phyloP scores from a whole-genome alignment of 2,797 vertebrate genomes.

The Cyprinella venusta region DNA sequence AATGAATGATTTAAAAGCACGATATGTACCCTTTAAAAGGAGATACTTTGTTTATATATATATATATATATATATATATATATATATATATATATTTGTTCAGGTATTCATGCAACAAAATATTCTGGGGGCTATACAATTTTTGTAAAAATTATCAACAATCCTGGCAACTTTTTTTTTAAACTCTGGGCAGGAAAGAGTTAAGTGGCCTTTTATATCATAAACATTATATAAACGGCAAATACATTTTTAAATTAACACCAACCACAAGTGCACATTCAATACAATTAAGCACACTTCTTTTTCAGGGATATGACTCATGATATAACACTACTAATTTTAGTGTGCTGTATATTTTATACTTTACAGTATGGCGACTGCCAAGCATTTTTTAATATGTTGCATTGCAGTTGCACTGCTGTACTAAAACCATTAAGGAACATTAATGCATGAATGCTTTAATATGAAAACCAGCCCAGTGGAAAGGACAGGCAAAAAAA shows the following conservation, averaged over 20 bases:
- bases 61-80: too few species aligned
- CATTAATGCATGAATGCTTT: conserved; percentile 26
- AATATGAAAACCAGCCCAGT: conserved; percentile 14
- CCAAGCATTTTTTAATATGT: neutral
- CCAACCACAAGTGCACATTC: neutral
- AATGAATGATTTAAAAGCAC: too few species aligned
- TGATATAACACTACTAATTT: neutral
- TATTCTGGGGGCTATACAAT: too few species aligned
- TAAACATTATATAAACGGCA: neutral
- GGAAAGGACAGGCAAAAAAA: neutral
- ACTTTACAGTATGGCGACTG: neutral
- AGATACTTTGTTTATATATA: too few species aligned
- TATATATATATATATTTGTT: too few species aligned
- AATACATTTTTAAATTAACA: neutral
- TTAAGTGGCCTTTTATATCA: too few species aligned
- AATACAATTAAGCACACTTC: neutral
- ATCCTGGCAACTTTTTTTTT: too few species aligned
- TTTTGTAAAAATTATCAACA: too few species aligned
- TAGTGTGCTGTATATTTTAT: neutral
- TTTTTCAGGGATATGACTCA: neutral
- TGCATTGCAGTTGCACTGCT: neutral
- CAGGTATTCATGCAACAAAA: too few species aligned
- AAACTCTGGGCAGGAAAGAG: too few species aligned
- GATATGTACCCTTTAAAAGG: too few species aligned
- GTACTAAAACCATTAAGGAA: conserved; percentile 11